phyloP scores from a whole-genome alignment of 2,888 invertebrate species.

The Amblyjoppa proteus region DNA sequence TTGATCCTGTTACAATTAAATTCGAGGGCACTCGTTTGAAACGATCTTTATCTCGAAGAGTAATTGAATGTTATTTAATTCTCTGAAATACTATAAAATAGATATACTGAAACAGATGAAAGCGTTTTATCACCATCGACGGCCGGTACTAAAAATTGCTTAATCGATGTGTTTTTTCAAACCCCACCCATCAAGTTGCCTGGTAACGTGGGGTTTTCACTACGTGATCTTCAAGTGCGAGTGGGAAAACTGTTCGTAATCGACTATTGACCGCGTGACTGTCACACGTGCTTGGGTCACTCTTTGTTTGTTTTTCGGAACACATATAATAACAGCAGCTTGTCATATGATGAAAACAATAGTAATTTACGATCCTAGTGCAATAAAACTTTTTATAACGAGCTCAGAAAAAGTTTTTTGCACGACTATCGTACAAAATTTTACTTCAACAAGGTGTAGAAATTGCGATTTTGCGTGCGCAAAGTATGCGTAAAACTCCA shows the following conservation, averaged over 20 bases:
- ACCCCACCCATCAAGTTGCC: not conserved
- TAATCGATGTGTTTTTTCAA: not conserved
- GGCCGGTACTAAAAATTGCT: not conserved
- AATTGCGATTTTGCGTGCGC: too few relatives aligned
- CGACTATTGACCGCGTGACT: not conserved
- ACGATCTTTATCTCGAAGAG: not conserved
- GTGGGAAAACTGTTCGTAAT: not conserved
- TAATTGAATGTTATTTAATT: not conserved
- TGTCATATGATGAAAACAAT: not conserved
- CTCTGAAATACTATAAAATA: not conserved
- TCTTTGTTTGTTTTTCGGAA: not conserved
- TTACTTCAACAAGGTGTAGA: too few relatives aligned
- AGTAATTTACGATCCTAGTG: too few relatives aligned
- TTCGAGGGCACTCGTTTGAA: not conserved
- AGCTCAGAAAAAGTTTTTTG: too few relatives aligned
- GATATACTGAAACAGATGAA: not conserved
- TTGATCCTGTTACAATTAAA: conserved; percentile 10
- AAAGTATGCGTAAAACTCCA: too few relatives aligned
- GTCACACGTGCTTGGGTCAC: not conserved
- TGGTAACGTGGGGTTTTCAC: not conserved
- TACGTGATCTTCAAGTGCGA: not conserved
- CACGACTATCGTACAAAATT: too few relatives aligned
- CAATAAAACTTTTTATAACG: too few relatives aligned
- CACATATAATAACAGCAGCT: not conserved
- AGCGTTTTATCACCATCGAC: not conserved